These are phyloP conservation scores for Aramus guarauna DNA, from an alignment of 2,113 vertebrate genomes.

Conservation along the genomic window DNA sequence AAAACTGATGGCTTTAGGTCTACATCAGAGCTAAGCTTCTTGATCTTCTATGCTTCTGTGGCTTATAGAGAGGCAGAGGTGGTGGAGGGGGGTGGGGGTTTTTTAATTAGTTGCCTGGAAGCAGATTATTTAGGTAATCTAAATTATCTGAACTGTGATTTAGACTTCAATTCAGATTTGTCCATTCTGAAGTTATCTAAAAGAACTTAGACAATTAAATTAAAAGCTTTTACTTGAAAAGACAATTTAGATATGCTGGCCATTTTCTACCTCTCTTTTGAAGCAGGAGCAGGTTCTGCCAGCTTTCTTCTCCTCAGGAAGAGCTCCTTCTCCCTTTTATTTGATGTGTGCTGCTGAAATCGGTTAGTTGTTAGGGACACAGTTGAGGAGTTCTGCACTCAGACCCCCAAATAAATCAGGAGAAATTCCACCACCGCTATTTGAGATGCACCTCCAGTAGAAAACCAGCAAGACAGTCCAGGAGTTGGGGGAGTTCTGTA, in stretches of 20 bases:
- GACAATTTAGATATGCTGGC: background rate
- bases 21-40: background rate
- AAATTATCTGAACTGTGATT: background rate
- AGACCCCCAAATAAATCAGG: background rate
- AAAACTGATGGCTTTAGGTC: background rate
- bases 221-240: background rate
- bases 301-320: background rate
- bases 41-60: background rate
- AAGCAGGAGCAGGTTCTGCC: background rate
- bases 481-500: background rate
- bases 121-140: background rate
- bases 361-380: fast-evolving
- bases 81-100: fast-evolving
- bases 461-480: background rate
- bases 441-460: background rate
- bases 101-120: background rate
- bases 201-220: background rate
- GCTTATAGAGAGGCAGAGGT: background rate
- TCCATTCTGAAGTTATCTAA: background rate
- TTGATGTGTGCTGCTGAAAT: background rate
- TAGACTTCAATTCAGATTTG: background rate
- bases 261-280: background rate
- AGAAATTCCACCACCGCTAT: background rate
- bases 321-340: background rate
- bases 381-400: background rate